Evolutionary conservation across 2,113 vertebrate genomes (phyloP), one percentile per base, ranked within the genome.

Genomic region (Candoia aspera): DNA sequence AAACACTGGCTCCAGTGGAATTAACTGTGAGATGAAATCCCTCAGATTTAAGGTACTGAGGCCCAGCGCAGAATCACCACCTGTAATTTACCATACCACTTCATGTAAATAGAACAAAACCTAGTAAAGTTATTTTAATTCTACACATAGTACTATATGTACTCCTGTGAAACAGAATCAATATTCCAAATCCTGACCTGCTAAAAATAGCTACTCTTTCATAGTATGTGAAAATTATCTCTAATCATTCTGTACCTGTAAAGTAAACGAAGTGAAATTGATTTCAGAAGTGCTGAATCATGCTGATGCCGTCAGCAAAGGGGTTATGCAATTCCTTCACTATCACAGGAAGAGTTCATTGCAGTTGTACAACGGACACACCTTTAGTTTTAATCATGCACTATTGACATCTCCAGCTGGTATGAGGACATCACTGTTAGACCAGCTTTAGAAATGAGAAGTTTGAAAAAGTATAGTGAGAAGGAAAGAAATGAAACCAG

Each of bases 211-310:
- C 29, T 19, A 92, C 85, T 3, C 10, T 89, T 85, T 91, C 8
- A 8, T 8, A 26, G 86, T 29, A 4, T 91, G 92, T 58, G 23
- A 89, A 86, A 42, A 79, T 58, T 58, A 58, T 79, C 17, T 79
- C 42, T 79, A 92, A 10, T 85, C 94, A 88, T 90, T 91, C 94
- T 86, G 94, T 95, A 53, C 91, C 93, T 37, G 93, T 92, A 95
- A 93, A 96, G 94, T 58, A 92, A 92, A 95, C 68, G 95, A 92
- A 91, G 94, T 91, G 6, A 24, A 62, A 89, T 95, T 94, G 90
- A 92, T 86, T 79, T 88, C 53, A 37, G 94, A 96, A 96, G 9
- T 24, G 97, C 97, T 98, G 97, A 98, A 96, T 98, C 97, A 97
- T 94, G 93, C 88, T 94, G 93, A 93, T 94, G n/a, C 4, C 4